A percentile compares a stretch with the other conserved stretches of the same genome.
These are phyloP conservation scores for Trissolcus basalis DNA, from an alignment of 1,140 invertebrate genomes.

Conservation along the genomic window DNA sequence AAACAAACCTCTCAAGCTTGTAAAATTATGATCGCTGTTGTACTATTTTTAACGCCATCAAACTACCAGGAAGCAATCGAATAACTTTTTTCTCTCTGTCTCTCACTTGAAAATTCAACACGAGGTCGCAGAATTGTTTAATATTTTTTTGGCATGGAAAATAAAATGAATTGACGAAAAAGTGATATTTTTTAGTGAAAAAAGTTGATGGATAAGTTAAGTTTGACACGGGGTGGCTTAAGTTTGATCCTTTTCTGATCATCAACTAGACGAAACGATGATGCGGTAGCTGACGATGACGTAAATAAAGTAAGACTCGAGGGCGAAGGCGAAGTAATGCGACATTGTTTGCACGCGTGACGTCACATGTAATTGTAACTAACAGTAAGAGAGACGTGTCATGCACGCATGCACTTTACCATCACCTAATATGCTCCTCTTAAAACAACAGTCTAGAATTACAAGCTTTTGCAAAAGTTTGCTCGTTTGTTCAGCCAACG, in stretches of 20 bases:
- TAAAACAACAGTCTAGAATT: constrained; percentile 52
- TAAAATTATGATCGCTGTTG: constrained; percentile 40
- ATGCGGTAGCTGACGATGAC: constrained; percentile 35
- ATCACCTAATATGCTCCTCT: constrained; percentile 40
- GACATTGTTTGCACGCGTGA: constrained; percentile 71
- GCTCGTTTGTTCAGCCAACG: no score
- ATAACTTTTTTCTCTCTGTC: constrained; percentile 34
- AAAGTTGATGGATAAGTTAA: constrained; percentile 14
- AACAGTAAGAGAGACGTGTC: constrained; percentile 63
- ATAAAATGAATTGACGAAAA: no score
- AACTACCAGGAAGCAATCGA: constrained; percentile 30
- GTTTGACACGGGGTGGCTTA: not conserved
- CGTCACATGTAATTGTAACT: constrained; percentile 70
- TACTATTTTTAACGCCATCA: constrained; percentile 53
- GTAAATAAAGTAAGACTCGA: constrained; percentile 51
- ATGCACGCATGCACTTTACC: constrained; percentile 50
- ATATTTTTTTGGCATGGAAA: no score
- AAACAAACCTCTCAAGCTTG: constrained; percentile 55
- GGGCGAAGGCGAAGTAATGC: constrained; percentile 65
- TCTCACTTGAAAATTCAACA: not conserved
- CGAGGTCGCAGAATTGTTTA: no score
- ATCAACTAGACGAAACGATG: constrained; percentile 27
- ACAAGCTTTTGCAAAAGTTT: constrained; percentile 21
- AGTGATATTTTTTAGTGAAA: no score
- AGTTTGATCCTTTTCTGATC: constrained; percentile 28